phyloP scores from a whole-genome alignment of 2,797 vertebrate genomes.

The Anguilla obscura region DNA sequence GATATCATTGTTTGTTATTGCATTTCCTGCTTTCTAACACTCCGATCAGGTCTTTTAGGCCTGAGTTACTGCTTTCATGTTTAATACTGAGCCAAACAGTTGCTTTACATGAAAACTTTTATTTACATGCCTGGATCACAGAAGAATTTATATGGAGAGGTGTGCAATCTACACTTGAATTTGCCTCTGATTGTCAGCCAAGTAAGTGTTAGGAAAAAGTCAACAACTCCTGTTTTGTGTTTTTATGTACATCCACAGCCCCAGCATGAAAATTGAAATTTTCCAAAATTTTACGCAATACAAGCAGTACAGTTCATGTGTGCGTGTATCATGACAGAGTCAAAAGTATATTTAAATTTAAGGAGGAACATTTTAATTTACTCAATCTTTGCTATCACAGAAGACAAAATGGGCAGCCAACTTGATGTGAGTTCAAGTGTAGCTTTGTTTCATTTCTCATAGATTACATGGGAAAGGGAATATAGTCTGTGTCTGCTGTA shows the following conservation, averaged over 20 bases:
- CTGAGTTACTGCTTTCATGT: conserved; percentile 47
- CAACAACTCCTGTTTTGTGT: background rate
- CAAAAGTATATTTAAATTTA: background rate
- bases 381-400: conserved; percentile 36
- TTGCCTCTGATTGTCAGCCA: conserved; percentile 22
- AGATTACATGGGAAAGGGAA: conserved; percentile 59
- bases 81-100: conserved; percentile 51
- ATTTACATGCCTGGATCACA: conserved; percentile 51
- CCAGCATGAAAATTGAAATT: conserved; percentile 5
- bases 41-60: conserved; percentile 46
- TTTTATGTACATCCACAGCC: conserved; percentile 11
- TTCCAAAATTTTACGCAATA: background rate
- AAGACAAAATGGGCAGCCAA: conserved; percentile 60
- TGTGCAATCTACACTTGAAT: conserved; percentile 31
- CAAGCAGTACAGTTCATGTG: background rate
- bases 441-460: conserved; percentile 57
- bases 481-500: conserved; percentile 53
- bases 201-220: conserved; percentile 43
- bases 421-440: conserved; percentile 43
- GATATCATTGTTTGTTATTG: conserved; percentile 36
- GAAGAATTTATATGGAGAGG: background rate
- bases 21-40: conserved; percentile 40
- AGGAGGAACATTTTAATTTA: background rate
- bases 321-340: conserved; percentile 18
- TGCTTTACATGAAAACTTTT: conserved; percentile 35